Percentiles rank a stretch among this genome's conserved stretches.
Conservation (phyloP, 2,888 invertebrate species). For the Eupsilia transversa region DNA sequence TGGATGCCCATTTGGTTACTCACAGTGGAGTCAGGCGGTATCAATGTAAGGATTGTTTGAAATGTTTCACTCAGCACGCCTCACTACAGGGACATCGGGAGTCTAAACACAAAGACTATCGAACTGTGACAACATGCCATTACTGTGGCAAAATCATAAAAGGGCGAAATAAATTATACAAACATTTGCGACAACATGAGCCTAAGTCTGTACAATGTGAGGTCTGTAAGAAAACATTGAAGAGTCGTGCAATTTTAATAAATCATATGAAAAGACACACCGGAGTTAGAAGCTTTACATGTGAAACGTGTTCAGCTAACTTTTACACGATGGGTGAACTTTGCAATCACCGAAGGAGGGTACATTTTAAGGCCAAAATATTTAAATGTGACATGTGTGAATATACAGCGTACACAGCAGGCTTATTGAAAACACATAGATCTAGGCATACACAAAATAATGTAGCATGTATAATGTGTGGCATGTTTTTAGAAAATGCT, state of each 20-base stretch:
- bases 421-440: conserved; percentile 74
- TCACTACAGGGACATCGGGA: conserved; percentile 80
- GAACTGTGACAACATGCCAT: conserved; percentile 78
- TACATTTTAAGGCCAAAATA: conserved; percentile 72
- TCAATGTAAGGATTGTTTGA: conserved; percentile 77
- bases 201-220: conserved; percentile 53
- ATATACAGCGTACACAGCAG: conserved; percentile 70
- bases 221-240: conserved; percentile 71
- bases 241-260: conserved; percentile 65
- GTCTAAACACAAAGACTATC: conserved; percentile 73
- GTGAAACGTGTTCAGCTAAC: conserved; percentile 81
- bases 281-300: conserved; percentile 77
- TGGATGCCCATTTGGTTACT: conserved; percentile 74
- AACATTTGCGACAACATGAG: conserved; percentile 77
- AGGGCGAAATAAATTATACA: conserved; percentile 76
- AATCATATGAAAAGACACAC: conserved; percentile 80
- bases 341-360: conserved; percentile 76
- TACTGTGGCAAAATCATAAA: conserved; percentile 80
- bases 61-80: conserved; percentile 77
- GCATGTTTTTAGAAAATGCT: conserved; percentile 76
- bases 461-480: conserved; percentile 78
- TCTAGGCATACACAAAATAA: conserved; percentile 76
- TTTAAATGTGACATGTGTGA: conserved; percentile 79
- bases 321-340: conserved; percentile 81
- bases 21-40: conserved; percentile 81